Evolutionary conservation across 2,797 vertebrate genomes (phyloP).

Genomic region (Leucoraja ocellata): DNA sequence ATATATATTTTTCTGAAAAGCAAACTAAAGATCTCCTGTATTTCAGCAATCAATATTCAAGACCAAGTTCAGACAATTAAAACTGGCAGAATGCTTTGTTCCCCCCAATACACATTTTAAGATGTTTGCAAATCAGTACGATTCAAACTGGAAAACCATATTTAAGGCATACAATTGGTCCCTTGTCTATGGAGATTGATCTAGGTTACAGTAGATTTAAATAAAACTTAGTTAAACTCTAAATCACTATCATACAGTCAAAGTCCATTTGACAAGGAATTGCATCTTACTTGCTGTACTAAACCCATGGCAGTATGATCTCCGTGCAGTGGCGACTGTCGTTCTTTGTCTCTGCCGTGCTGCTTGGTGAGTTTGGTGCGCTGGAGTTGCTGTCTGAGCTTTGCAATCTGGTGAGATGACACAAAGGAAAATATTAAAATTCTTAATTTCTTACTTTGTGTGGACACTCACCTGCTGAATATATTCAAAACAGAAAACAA

Average conservation of each 20-base stretch:
- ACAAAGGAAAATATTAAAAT: slow-evolving; percentile 7
- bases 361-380: slow-evolving; percentile 62
- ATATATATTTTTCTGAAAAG: too few relatives aligned
- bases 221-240: too few relatives aligned
- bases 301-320: slow-evolving; percentile 58
- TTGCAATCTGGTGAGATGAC: slow-evolving; percentile 69
- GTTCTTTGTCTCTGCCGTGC: slow-evolving; percentile 57
- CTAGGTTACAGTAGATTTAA: too few relatives aligned
- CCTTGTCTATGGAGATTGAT: too few relatives aligned
- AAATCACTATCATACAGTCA: background rate
- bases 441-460: background rate
- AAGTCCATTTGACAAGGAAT: background rate
- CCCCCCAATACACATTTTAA: background rate
- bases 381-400: slow-evolving; percentile 82
- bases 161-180: background rate
- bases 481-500: too few relatives aligned
- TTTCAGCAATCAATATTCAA: too few relatives aligned
- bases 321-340: slow-evolving; percentile 56
- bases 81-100: background rate
- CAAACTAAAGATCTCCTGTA: too few relatives aligned
- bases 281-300: slow-evolving; percentile 50
- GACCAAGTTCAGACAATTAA: background rate
- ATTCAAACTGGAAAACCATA: background rate
- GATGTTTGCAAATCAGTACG: background rate
- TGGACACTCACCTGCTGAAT: too few relatives aligned